A percentile compares a stretch with the other conserved stretches of the same genome.
These are phyloP conservation scores for Lepeophtheirus salmonis DNA, from an alignment of 1,140 invertebrate genomes.

Conservation along the genomic window DNA sequence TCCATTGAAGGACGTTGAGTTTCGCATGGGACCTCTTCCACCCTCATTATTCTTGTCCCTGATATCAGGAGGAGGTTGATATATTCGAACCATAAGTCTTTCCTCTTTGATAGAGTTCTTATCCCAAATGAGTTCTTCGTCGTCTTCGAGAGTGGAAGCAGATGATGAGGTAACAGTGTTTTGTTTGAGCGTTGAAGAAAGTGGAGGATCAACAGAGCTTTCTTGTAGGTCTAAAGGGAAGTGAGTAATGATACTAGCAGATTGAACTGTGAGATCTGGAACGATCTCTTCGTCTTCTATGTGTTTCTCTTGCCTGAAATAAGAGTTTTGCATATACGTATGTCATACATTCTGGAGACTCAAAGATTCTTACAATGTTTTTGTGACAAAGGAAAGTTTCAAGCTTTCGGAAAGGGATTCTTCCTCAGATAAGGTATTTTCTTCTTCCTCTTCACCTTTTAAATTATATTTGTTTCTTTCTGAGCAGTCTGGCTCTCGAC, in stretches of 20 bases:
- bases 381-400: slow-evolving; percentile 7
- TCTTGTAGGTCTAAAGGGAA: slow-evolving; percentile 7
- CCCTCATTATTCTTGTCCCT: slow-evolving; percentile 1
- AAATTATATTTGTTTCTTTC: too few relatives aligned
- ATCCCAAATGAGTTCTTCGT: too few relatives aligned
- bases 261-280: slow-evolving; percentile 12
- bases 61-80: slow-evolving; percentile 8
- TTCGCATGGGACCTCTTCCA: neutral
- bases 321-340: too few relatives aligned
- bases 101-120: too few relatives aligned
- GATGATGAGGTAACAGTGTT: too few relatives aligned
- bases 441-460: too few relatives aligned
- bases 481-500: neutral
- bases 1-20: neutral
- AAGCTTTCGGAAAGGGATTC: slow-evolving; percentile 9
- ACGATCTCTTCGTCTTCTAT: neutral
- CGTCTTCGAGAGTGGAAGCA: too few relatives aligned
- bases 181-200: neutral
- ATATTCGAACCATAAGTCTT: slow-evolving; percentile 8
- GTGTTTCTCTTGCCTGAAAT: neutral
- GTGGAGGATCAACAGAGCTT: slow-evolving; percentile 11
- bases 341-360: too few relatives aligned
- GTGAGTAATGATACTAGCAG: neutral
- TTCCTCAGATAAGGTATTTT: too few relatives aligned
- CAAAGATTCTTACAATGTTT: too few relatives aligned